These are phyloP conservation scores for Cheilosia variabilis DNA, from an alignment of 2,888 invertebrate genomes.

Conservation along the genomic window DNA sequence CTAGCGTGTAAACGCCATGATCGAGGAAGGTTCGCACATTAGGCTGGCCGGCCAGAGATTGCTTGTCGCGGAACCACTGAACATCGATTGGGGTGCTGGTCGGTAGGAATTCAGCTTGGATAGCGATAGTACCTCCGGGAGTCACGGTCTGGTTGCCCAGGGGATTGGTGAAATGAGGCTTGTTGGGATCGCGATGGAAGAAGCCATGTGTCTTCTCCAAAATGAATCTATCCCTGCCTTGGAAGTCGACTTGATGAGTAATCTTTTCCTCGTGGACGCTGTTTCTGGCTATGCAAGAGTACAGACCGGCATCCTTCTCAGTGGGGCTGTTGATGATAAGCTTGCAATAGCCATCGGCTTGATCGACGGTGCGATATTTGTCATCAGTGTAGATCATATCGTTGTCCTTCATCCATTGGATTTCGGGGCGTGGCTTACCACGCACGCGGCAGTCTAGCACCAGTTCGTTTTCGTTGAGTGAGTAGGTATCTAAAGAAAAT, in stretches of 20 bases:
- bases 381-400: constrained; percentile 85
- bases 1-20: constrained; percentile 89
- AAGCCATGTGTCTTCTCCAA: constrained; percentile 83
- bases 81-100: constrained; percentile 89
- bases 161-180: constrained; percentile 88
- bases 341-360: constrained; percentile 90
- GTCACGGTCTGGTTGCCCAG: constrained; percentile 90
- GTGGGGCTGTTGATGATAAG: constrained; percentile 88
- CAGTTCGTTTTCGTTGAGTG: constrained; percentile 89
- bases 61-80: constrained; percentile 89
- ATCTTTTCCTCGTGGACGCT: constrained; percentile 90
- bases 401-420: constrained; percentile 91
- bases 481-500: constrained; percentile 87
- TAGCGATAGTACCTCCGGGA: constrained; percentile 91
- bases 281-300: constrained; percentile 90
- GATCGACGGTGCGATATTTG: constrained; percentile 87
- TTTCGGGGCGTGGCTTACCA: constrained; percentile 89
- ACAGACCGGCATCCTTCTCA: constrained; percentile 89
- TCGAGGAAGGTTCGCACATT: constrained; percentile 88
- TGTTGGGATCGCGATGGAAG: constrained; percentile 85
- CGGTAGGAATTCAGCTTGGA: constrained; percentile 89
- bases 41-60: constrained; percentile 85
- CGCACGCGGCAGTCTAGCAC: constrained; percentile 91
- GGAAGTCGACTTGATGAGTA: constrained; percentile 88
- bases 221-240: constrained; percentile 84